These are phyloP conservation scores for Anguilla megastoma DNA, from an alignment of 2,797 vertebrate species.

Conservation along the genomic window DNA sequence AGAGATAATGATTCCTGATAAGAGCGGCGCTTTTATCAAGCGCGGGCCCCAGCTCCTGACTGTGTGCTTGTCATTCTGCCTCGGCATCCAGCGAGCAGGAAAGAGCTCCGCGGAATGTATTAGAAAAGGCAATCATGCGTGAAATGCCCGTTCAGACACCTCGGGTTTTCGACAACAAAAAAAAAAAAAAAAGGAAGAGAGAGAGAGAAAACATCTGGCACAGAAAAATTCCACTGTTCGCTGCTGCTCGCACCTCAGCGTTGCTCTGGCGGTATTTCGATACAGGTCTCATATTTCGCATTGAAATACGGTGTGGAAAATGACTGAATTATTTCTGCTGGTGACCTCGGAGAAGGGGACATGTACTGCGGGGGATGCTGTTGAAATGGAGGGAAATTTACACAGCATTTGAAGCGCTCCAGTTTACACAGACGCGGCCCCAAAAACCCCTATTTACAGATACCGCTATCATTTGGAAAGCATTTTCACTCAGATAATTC, in stretches of 20 bases:
- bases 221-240: constrained; percentile 8
- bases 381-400: background rate
- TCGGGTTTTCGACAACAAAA: constrained; percentile 10
- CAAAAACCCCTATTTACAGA: background rate
- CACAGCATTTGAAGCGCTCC: background rate
- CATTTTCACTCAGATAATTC: background rate
- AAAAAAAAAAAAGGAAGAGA: background rate
- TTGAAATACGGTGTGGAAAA: background rate
- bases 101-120: constrained; percentile 38
- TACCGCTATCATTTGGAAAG: background rate
- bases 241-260: constrained; percentile 16
- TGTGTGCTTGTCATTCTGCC: constrained; percentile 25
- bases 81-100: constrained; percentile 18
- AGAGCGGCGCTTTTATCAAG: constrained; percentile 30
- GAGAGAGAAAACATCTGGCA: constrained; percentile 16
- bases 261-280: background rate
- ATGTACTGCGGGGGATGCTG: background rate
- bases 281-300: constrained; percentile 8
- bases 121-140: constrained; percentile 43
- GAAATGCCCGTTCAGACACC: constrained; percentile 45
- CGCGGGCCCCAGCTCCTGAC: constrained; percentile 18
- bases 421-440: background rate
- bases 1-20: constrained; percentile 24
- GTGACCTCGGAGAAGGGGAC: background rate
- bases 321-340: constrained; percentile 20